phyloP scores from a whole-genome alignment of 2,888 invertebrate genomes.

The Drosophila lacicola region DNA sequence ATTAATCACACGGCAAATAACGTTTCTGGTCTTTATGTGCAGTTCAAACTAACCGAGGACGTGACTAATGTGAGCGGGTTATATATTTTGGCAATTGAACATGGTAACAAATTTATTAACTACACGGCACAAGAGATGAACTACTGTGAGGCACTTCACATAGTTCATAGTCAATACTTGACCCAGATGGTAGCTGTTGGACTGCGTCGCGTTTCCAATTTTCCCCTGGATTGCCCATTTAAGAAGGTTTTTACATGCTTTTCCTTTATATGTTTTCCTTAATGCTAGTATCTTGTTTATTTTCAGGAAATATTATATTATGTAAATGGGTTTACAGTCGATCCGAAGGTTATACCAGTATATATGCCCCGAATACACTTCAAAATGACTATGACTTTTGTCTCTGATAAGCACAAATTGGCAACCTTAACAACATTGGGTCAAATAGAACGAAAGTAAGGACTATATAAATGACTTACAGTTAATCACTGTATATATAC shows the following conservation, averaged over 20 bases:
- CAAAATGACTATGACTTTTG: slow-evolving; percentile 11
- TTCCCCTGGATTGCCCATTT: slow-evolving; percentile 47
- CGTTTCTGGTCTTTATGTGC: background rate
- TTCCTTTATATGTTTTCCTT: too few species aligned
- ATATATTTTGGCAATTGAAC: slow-evolving; percentile 15
- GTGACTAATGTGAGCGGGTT: slow-evolving; percentile 3
- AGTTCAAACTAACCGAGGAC: slow-evolving; percentile 10
- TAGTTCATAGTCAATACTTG: slow-evolving; percentile 13
- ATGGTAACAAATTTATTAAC: slow-evolving; percentile 9
- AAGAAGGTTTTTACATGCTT: slow-evolving; percentile 27
- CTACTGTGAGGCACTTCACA: slow-evolving; percentile 26
- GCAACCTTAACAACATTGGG: background rate
- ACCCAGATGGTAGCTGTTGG: slow-evolving; percentile 25
- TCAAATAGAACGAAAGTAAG: background rate
- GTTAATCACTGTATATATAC: too few species aligned
- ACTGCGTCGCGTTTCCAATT: slow-evolving; percentile 34
- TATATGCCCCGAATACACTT: slow-evolving; percentile 36
- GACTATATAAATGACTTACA: too few species aligned
- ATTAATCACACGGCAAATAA: slow-evolving; percentile 9
- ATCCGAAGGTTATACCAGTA: slow-evolving; percentile 26
- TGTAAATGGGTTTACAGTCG: slow-evolving; percentile 13
- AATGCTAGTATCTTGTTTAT: background rate
- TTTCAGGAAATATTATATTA: slow-evolving; percentile 23
- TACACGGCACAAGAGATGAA: slow-evolving; percentile 23
- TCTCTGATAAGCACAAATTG: background rate